Evolutionary conservation across 2,797 vertebrate species (phyloP), one percentile per base, ranked within the genome.

Genomic region (Rhinichthys osculus): DNA sequence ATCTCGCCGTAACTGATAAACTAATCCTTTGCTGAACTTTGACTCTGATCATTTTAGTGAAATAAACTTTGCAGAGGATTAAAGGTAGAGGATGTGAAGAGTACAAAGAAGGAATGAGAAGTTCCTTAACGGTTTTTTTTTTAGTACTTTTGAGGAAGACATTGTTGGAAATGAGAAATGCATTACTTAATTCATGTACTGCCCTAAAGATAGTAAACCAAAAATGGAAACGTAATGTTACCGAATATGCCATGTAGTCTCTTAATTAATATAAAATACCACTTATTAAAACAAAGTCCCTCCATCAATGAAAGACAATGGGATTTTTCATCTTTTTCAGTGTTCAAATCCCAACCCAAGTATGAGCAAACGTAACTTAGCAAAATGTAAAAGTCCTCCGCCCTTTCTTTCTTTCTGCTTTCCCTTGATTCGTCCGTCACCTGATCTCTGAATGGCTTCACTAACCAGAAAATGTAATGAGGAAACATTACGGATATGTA

Each of bases 381-480:
- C 38, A 40, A 52, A 27, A 44, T 4, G 23, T 3, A 62, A 47
- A 33, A 42, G 5, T 35, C 42, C 47, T 40, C 7, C 30, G 1
- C 16, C 13, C 57, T 86, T 40, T 66, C 57, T 62, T 27, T 59
- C 54, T 78, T 50, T 9, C 21, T 30, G 4, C 27, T 71, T 77
- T 44, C 44, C 19, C 66, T 67, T 16, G n/a, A 84, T 38, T 19
- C 0, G 33, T 44, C 50, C 8, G 52, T 89, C 78, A 86, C 69
- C 78, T 88, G 82, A 89, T 88, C 88, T 79, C 78, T 27, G 33
- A 81, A 42, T 78, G 21, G 83, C 54, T 80, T 59, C 44, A 40
- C 79, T 7, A 50, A 70, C 67, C 74, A 59, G 67, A 82, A 87
- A 86, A 84, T 70, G 52, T 74, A 74, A 80, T 77, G 84, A 87